Base-by-base conservation (phyloP, 2,113 vertebrate genomes). In the Phyllostomus discolor region DNA sequence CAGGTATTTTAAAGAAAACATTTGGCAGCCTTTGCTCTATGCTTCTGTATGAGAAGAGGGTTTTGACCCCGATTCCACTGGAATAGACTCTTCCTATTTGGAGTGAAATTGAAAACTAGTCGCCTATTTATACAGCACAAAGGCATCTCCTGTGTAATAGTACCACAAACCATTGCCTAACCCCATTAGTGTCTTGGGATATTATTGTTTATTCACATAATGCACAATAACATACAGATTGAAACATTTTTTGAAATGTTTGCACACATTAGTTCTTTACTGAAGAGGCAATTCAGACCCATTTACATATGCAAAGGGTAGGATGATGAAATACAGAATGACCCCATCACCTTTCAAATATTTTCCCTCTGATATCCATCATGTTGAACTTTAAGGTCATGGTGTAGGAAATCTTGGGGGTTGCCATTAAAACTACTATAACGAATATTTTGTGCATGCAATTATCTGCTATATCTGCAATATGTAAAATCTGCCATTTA, bases 261-360 rank as follows among this genome's bases (percentile, higher is more conserved):
- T 67, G 75, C 14, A 90, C 81, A 88, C 22, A 24, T 80, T 90
- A 70, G 59, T 64, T 92, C 72, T 97, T 96, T 94, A 94, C 78
- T 96, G 80, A 96, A 93, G 83, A 90, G 75, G 73, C 81, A 31
- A 62, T 54, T 91, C 67, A 59, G 84, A 69, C 14, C 38, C 41
- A 67, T 83, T 87, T 82, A 66, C 26, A 75, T 83, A 82, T 33
- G 75, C 31, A 64, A 91, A 93, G 19, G 64, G 59, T 19, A 62
- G 57, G 78, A 72, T 72, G 93, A 88, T 48, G 92, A 92, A 86
- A n/a, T 73, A 91, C 22, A 52, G 62, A 82, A 75, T 15, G 31
- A 75, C 31, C 46, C 62, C 78, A 50, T 67, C 85, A 75, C 69
- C 17, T 88, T 88, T 28, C 75, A 90, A 88, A 50, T 80, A 91